phyloP scores from a whole-genome alignment of 2,113 vertebrate species.

The Eublepharis macularius region DNA sequence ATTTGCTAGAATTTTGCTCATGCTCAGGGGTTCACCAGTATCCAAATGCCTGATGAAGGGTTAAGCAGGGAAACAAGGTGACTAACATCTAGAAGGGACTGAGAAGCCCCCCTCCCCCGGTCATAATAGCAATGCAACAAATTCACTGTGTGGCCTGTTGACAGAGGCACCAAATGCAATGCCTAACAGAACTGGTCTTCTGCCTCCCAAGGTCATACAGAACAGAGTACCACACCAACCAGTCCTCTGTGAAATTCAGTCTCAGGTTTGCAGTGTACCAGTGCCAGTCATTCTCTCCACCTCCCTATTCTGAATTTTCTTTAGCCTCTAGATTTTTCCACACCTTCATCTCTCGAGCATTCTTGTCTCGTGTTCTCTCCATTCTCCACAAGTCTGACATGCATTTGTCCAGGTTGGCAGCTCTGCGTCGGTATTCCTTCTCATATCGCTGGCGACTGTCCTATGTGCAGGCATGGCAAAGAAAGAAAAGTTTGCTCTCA shows the following conservation, averaged over 20 bases:
- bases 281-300: background rate
- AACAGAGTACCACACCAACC: background rate
- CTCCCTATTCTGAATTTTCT: background rate
- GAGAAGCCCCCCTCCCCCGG: too few species aligned
- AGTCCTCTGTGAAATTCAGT: background rate
- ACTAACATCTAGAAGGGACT: too few species aligned
- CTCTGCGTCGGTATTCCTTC: constrained; percentile 82
- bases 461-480: constrained; percentile 62
- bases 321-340: background rate
- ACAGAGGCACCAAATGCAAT: too few species aligned
- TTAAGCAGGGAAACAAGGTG: too few species aligned
- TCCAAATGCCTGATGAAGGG: too few species aligned
- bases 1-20: too few species aligned
- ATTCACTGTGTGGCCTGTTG: background rate
- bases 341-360: constrained; percentile 79
- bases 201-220: background rate
- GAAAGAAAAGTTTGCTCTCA: background rate
- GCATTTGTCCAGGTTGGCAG: constrained; percentile 77
- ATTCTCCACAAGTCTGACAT: constrained; percentile 84
- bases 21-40: too few species aligned
- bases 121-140: too few species aligned
- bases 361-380: constrained; percentile 79
- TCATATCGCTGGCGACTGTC: constrained; percentile 88
- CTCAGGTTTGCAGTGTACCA: background rate
- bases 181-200: background rate